Base-by-base conservation (phyloP, 1,140 invertebrate genomes). In the Tetramorium alpestre region DNA sequence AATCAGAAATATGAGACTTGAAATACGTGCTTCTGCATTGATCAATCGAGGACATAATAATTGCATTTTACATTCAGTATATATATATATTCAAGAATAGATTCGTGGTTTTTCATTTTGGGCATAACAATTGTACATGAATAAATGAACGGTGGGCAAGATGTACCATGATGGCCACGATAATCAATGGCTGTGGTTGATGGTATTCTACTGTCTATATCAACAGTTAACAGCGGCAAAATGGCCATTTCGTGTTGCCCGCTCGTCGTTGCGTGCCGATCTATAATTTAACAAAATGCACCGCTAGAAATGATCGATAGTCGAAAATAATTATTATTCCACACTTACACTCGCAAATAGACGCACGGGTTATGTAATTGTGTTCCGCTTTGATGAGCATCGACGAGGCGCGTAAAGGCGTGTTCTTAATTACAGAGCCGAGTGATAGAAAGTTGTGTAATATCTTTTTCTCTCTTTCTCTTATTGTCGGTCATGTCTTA, bases 241-340 rank as follows among this genome's bases (percentile, higher is more conserved):
- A 84, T 84, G 54, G 80, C 69, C 69, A 84, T 84, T 84, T 75
- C 80, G 25, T 49, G 69, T 75, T 84, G 33, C 44, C 54, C 69
- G 56, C 47, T 84, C 41, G 54, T 75, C 54, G 70, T 49, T 82
- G 38, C 67, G 69, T 22, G 11, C 51, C 69, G 44, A 84, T 62
- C 41, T 75, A 47, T 60, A 75, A 73, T 82, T 73, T 82, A 73
- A 84, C 80, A 84, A 84, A 84, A 73, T 75, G 69, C 25, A 60
- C 11, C 47, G 54, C 25, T 22, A 8, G 18, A 84, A 84, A 33
- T 73, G 67, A 73, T 84, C 80, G 80, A 84, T 75, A 75, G 41
- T 44, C 69, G 25, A 84, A 84, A 54, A 73, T 84, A 84, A 84
- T 84, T 84, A 75, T 84, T 84, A 62, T 62, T 73, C 69, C 67